Evolutionary conservation across 2,888 invertebrate species (phyloP).

Genomic region (Tinea semifulvella): DNA sequence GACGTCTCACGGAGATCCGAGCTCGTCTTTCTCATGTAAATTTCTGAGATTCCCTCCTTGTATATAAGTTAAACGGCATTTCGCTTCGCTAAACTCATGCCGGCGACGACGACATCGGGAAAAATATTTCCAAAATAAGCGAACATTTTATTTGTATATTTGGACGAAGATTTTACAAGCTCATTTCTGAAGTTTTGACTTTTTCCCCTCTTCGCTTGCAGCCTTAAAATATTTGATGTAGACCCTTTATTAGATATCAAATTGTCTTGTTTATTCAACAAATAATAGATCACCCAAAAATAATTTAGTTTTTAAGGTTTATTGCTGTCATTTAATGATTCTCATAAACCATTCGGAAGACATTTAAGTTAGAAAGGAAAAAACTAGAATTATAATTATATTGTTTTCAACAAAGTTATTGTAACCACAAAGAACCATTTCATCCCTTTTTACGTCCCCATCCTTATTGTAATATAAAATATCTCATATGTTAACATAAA

Average conservation of each 20-base stretch:
- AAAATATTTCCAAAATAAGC: slow-evolving; percentile 10
- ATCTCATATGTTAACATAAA: slow-evolving; percentile 15
- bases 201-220: background rate
- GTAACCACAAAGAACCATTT: background rate
- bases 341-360: too few species aligned
- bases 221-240: background rate
- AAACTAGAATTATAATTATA: too few species aligned
- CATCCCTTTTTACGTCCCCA: background rate
- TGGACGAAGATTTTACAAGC: slow-evolving; percentile 8
- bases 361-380: too few species aligned
- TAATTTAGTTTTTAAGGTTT: too few species aligned
- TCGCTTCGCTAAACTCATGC: slow-evolving; percentile 25
- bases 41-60: slow-evolving; percentile 50
- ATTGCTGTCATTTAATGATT: too few species aligned
- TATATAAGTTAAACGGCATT: slow-evolving; percentile 43
- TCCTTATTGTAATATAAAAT: slow-evolving; percentile 11
- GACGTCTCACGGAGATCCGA: slow-evolving; percentile 31
- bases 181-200: slow-evolving; percentile 8
- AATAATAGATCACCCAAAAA: too few species aligned
- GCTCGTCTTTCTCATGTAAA: slow-evolving; percentile 55
- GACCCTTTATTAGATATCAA: background rate
- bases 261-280: slow-evolving; percentile 6
- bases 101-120: slow-evolving; percentile 22
- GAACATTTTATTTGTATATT: slow-evolving; percentile 10
- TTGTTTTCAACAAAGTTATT: too few species aligned